Conservation (phyloP, 2,888 invertebrate species). For the Ariolimax columbianus region DNA sequence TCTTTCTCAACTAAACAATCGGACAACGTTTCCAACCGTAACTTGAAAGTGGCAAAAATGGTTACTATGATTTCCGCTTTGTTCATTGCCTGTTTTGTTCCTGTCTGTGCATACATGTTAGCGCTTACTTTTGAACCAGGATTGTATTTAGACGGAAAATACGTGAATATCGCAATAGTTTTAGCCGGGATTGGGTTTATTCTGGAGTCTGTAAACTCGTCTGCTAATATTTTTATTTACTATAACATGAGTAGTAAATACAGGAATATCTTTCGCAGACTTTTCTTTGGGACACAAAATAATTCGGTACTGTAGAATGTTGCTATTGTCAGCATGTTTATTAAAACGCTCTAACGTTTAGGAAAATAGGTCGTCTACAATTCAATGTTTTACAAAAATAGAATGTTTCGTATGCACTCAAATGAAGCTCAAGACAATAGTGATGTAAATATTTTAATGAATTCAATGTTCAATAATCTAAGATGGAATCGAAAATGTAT, state of each 20-base stretch:
- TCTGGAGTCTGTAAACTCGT: background rate
- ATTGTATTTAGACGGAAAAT: background rate
- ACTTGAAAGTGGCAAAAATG: background rate
- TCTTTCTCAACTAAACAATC: background rate
- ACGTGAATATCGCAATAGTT: background rate
- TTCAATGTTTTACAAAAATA: too few relatives aligned
- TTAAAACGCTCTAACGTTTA: too few relatives aligned
- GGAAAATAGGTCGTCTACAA: too few relatives aligned
- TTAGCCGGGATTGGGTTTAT: background rate
- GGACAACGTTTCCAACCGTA: background rate
- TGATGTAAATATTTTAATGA: too few relatives aligned
- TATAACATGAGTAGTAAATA: conserved; percentile 11
- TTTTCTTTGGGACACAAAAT: too few relatives aligned
- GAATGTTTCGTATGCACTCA: too few relatives aligned
- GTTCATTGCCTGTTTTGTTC: background rate
- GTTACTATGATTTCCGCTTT: background rate
- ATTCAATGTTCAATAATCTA: too few relatives aligned
- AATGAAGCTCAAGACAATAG: too few relatives aligned
- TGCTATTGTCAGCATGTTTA: too few relatives aligned
- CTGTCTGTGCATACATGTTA: background rate
- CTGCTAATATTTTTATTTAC: conserved; percentile 14
- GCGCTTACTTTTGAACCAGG: background rate
- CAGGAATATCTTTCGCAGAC: background rate
- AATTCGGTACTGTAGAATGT: too few relatives aligned
- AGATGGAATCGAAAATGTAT: too few relatives aligned